Base-by-base conservation (phyloP, 23 tunicate species). In the Aplidium turbinatum region DNA sequence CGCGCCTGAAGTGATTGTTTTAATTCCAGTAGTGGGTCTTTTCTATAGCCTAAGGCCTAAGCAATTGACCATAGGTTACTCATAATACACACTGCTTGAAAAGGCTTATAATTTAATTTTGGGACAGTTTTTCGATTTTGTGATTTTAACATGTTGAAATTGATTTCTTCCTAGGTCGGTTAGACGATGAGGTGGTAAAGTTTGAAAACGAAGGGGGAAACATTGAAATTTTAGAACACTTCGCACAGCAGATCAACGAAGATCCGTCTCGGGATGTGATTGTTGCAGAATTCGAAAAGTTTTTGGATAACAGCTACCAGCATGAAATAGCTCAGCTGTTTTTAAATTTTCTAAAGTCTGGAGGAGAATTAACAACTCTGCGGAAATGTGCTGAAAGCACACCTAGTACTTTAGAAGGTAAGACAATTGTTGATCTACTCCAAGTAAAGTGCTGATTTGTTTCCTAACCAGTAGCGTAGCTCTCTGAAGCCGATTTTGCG, bases 141-240 rank as follows among this genome's bases (percentile, higher is more conserved):
- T n/a, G 21, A 54, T 54, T 36, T 36, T 40, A 4, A 24, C 22
- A 32, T 31, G 46, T 2, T 33, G 33, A 74, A 38, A 33, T 33
- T 57, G 48, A 7, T 9, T 63, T 26, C 13, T 28, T 7, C 13
- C 13, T 38, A 75, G 80, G 80, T 22, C 35, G 68, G 1, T 35
- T 20, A 53, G 54, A 58, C 46, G 46, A 42, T 19, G 79, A 82
- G 34, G 25, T 83, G 6, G 25, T 18, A 35, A 38, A 47, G 23
- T 85, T 69, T 61, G 93, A 86, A 39, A 71, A 50, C 47, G 30
- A 45, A 34, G 93, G 93, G 31, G 93, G 93, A 25, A 86, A 86
- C 68, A 63, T 72, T 33, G 93, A 86, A 38, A 72, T 86, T 16
- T 33, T 86, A 21, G 84, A 78, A 35, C 84, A 86, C 27, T 86